phyloP scores from a whole-genome alignment of 2,113 vertebrate species.

The Manacus vitellinus region DNA sequence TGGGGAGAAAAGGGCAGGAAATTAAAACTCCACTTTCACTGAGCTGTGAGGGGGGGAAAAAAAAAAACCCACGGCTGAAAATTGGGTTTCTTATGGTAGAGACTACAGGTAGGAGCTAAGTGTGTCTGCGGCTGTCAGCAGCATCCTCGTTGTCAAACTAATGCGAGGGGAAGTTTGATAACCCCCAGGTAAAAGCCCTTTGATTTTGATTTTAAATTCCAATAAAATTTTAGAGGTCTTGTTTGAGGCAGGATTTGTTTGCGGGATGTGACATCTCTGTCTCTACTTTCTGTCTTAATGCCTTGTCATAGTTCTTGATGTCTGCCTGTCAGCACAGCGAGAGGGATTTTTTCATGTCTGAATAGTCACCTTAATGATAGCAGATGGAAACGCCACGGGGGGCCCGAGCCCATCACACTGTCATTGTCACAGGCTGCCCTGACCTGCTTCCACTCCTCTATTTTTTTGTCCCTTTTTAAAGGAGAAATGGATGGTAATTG shows the following conservation, averaged over 20 bases:
- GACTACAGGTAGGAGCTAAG: constrained; percentile 62
- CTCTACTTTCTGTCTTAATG: constrained; percentile 81
- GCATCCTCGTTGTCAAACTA: background rate
- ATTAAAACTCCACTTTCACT: constrained; percentile 30
- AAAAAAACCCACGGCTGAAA: background rate
- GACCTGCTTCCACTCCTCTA: constrained; percentile 84
- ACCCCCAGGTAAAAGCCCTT: constrained; percentile 56
- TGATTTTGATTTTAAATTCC: constrained; percentile 68
- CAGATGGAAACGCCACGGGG: constrained; percentile 89
- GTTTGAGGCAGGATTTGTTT: constrained; percentile 74
- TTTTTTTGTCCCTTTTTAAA: constrained; percentile 84
- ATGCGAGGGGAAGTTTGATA: constrained; percentile 42
- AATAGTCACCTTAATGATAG: constrained; percentile 94
- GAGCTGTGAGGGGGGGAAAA: background rate
- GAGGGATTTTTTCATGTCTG: constrained; percentile 92
- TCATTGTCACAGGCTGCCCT: constrained; percentile 85
- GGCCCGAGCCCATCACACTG: constrained; percentile 85
- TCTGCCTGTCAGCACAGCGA: constrained; percentile 87
- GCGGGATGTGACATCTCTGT: constrained; percentile 74
- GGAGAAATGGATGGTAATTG: constrained; percentile 88
- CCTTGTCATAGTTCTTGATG: constrained; percentile 88
- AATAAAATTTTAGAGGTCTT: constrained; percentile 63
- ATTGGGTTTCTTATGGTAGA: background rate
- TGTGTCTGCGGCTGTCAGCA: constrained; percentile 11
- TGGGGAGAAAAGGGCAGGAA: constrained; percentile 36